Base-by-base conservation (phyloP, 2,888 invertebrate species). In the Parascotia fuliginaria region DNA sequence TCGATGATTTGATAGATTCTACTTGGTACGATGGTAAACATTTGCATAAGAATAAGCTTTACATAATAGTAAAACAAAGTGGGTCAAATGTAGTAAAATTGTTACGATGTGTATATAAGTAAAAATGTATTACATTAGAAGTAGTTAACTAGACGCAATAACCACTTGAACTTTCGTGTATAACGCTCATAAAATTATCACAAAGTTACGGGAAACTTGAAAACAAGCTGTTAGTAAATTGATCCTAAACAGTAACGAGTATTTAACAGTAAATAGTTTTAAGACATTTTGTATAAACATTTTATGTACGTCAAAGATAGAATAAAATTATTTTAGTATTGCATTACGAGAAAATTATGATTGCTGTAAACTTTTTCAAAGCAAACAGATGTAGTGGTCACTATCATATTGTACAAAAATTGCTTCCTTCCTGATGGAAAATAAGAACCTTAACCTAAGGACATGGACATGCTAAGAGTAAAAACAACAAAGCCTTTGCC, bases 121-220 rank as follows among this genome's bases (percentile, higher is more conserved):
- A 60, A 68, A 62, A 74, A 75, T 72, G 69, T 68, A 61, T 38
- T 60, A 60, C 54, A 55, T 64, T 57, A 55, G 46, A 55, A 44
- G 48, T 65, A 46, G 54, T 64, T 74, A 77, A 79, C 70, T 72
- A 65, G 71, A 60, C 70, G 56, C 59, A 65, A 67, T 68, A 77
- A 71, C 73, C 68, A 73, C 78, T 83, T 78, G 66, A 81, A 81
- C 73, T 83, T 87, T 84, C 89, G 88, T 89, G 89, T 82, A 78
- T 82, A 85, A 72, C 70, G 72, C 79, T 81, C 85, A 74, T 88
- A 86, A 89, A 89, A 88, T 86, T 89, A 85, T 83, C 81, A 81
- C 79, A 59, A 70, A 85, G 75, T 84, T 82, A 82, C 78, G 78
- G 73, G 70, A 77, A 73, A 83, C 78, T 83, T 81, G 77, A 81